Percentiles rank a stretch among this genome's conserved stretches.
Conservation (phyloP, 2,888 invertebrate species). For the Leptarthrus brevirostris region DNA sequence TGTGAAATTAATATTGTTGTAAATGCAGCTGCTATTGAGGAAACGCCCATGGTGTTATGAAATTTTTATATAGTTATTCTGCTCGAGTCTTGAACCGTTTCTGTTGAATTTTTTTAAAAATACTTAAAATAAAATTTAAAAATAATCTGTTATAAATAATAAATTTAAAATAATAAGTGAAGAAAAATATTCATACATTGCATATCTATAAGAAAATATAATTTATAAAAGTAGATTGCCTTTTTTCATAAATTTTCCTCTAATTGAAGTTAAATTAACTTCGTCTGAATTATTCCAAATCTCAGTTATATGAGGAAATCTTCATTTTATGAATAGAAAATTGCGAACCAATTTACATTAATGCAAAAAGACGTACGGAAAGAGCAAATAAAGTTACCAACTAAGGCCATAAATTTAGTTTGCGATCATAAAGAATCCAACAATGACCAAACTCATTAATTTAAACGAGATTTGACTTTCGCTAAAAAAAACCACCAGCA, state of each 20-base stretch:
- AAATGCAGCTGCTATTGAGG: too few species aligned
- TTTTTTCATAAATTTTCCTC: conserved; percentile 29
- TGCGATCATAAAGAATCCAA: conserved; percentile 54
- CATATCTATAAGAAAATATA: background rate
- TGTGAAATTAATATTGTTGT: too few species aligned
- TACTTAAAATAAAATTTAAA: too few species aligned
- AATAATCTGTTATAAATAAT: too few species aligned
- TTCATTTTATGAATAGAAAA: conserved; percentile 51
- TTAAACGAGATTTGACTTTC: conserved; percentile 55
- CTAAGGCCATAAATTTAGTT: conserved; percentile 51
- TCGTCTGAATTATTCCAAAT: conserved; percentile 6
- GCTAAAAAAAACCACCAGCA: conserved; percentile 46
- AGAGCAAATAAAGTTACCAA: conserved; percentile 42
- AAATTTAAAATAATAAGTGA: too few species aligned
- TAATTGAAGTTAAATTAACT: conserved; percentile 46
- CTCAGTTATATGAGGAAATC: conserved; percentile 11
- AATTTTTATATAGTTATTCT: too few species aligned
- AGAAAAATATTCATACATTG: too few species aligned
- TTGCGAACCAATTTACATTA: conserved; percentile 53
- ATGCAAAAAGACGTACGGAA: conserved; percentile 38
- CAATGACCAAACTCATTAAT: conserved; percentile 55
- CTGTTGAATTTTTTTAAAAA: too few species aligned
- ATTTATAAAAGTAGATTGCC: background rate
- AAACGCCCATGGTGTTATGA: too few species aligned
- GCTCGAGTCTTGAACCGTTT: too few species aligned